Evolutionary conservation across 2,888 invertebrate species (phyloP).

Genomic region (Girardia tigrina): DNA sequence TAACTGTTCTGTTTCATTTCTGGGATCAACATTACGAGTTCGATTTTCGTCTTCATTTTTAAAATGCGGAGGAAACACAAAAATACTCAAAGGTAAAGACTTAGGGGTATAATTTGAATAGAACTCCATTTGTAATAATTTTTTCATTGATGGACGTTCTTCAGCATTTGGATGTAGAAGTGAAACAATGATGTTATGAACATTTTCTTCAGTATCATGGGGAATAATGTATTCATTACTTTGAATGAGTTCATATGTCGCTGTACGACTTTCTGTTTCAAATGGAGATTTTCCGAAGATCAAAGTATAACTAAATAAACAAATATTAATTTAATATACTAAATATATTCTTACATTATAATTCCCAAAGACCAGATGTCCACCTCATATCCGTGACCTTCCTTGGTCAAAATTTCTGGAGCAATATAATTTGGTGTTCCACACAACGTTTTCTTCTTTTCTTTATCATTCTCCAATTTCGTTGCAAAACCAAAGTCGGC

Average conservation of each 20-base stretch:
- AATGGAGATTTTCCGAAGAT: constrained; percentile 31
- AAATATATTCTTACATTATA: constrained; percentile 72
- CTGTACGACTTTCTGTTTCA: constrained; percentile 23
- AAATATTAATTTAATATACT: neutral
- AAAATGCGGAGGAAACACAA: constrained; percentile 82
- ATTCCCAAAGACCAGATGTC: constrained; percentile 98
- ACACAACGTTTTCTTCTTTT: constrained; percentile 76
- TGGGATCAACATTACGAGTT: no score
- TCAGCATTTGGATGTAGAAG: constrained; percentile 15
- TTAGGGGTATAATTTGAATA: constrained; percentile 24
- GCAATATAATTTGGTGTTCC: constrained; percentile 99
- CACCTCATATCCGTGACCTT: constrained; percentile 93
- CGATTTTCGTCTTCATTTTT: no score
- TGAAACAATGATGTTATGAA: constrained; percentile 2
- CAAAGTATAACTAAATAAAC: constrained; percentile 29
- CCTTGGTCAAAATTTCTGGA: constrained; percentile 86
- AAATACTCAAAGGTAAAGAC: constrained; percentile 74
- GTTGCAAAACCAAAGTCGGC: constrained; percentile 98
- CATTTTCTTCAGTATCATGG: neutral
- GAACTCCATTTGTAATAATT: constrained; percentile 16
- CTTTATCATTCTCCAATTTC: constrained; percentile 72
- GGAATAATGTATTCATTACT: constrained; percentile 26
- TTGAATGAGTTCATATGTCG: neutral
- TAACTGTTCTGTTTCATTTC: no score
- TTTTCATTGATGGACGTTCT: constrained; percentile 26